These are phyloP conservation scores for Netelia melanura DNA, from an alignment of 2,888 invertebrate genomes.

Conservation along the genomic window DNA sequence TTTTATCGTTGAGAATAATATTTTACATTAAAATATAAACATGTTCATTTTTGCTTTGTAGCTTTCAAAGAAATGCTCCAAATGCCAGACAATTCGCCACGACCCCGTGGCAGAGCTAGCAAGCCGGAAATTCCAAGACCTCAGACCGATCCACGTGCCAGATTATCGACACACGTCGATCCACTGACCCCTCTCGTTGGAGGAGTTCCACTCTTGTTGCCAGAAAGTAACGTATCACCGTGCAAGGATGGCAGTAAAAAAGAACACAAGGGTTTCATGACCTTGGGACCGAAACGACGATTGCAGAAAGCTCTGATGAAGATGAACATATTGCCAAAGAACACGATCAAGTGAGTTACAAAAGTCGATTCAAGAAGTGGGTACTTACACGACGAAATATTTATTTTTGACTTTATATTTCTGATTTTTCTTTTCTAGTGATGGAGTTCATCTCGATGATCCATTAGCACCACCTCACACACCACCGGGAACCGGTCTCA, in stretches of 20 bases:
- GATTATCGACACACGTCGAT: conserved; percentile 92
- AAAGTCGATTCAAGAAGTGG: background rate
- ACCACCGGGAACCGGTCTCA: conserved; percentile 83
- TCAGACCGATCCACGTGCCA: conserved; percentile 89
- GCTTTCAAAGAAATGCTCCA: conserved; percentile 90
- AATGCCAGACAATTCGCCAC: conserved; percentile 93
- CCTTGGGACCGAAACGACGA: conserved; percentile 93
- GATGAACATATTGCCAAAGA: conserved; percentile 95
- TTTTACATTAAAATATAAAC: background rate
- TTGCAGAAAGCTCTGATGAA: conserved; percentile 94
- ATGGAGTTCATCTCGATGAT: conserved; percentile 89
- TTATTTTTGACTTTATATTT: background rate
- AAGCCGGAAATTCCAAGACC: conserved; percentile 85
- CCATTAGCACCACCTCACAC: conserved; percentile 86
- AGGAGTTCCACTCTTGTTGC: conserved; percentile 80
- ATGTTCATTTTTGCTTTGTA: conserved; percentile 74
- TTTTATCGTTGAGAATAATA: background rate
- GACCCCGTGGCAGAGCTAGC: conserved; percentile 88
- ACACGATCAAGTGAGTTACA: conserved; percentile 87
- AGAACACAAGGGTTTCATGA: conserved; percentile 92
- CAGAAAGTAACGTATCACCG: conserved; percentile 83
- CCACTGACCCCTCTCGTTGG: conserved; percentile 84
- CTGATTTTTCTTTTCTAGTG: conserved; percentile 79
- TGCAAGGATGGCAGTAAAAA: conserved; percentile 86
- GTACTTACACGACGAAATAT: background rate